These are phyloP conservation scores for Arrhamphus sclerolepis DNA, from an alignment of 2,797 vertebrate species.

Conservation along the genomic window DNA sequence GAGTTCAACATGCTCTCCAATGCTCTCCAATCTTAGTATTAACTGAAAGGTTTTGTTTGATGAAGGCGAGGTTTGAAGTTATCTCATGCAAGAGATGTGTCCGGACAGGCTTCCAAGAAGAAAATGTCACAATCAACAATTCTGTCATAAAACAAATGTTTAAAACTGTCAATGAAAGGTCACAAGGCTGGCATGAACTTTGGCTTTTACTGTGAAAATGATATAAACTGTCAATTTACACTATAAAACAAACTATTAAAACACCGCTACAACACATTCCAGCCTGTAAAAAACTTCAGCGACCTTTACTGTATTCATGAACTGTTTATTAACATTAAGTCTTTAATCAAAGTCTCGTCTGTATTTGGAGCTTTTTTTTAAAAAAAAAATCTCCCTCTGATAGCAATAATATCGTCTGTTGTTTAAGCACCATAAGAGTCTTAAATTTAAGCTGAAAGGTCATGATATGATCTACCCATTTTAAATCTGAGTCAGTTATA, in stretches of 20 bases:
- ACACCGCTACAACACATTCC: neutral
- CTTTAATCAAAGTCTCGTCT: too few relatives aligned
- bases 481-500: too few relatives aligned
- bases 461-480: too few relatives aligned
- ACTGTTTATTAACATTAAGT: too few relatives aligned
- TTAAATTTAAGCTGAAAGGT: too few relatives aligned
- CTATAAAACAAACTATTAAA: conserved; percentile 1
- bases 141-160: conserved; percentile 1
- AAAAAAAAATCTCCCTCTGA: neutral
- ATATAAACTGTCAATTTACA: neutral
- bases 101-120: conserved; percentile 3
- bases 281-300: too few relatives aligned
- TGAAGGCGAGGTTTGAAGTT: conserved; percentile 18
- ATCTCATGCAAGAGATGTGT: conserved; percentile 4
- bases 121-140: conserved; percentile 25
- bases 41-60: conserved; percentile 18
- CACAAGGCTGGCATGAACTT: neutral
- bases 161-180: conserved; percentile 3
- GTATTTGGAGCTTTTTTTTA: too few relatives aligned
- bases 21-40: too few relatives aligned
- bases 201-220: conserved; percentile 4
- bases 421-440: too few relatives aligned
- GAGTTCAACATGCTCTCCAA: too few relatives aligned
- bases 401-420: too few relatives aligned
- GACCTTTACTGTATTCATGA: too few relatives aligned